Evolutionary conservation across 2,113 vertebrate species (phyloP).

Genomic region (Alces alces): DNA sequence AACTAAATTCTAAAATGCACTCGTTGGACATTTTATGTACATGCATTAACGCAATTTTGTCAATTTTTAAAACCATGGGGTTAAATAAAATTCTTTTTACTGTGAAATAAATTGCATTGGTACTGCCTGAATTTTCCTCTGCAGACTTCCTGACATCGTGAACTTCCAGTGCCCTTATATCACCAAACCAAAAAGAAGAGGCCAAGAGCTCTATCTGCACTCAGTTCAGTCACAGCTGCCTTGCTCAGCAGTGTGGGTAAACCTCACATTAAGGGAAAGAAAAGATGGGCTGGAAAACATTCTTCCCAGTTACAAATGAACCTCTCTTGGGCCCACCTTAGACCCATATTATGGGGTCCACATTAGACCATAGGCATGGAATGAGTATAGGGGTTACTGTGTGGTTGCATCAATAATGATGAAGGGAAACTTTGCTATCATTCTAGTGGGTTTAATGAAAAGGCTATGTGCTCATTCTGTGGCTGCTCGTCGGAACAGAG

Average conservation of each 20-base stretch:
- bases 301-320: not conserved
- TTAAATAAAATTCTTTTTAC: not conserved
- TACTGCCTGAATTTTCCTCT: not conserved
- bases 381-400: not conserved
- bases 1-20: not conserved
- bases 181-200: not conserved
- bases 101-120: not conserved
- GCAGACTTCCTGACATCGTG: not conserved
- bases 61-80: not conserved
- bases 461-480: not conserved
- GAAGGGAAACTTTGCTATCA: not conserved
- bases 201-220: not conserved
- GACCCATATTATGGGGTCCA: too few species aligned
- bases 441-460: not conserved
- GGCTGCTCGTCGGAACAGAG: not conserved
- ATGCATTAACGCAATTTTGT: not conserved
- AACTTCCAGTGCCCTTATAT: not conserved
- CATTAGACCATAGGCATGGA: not conserved
- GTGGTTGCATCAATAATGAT: not conserved
- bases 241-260: not conserved
- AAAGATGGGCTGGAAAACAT: not conserved
- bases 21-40: not conserved
- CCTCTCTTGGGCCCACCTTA: not conserved
- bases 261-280: not conserved
- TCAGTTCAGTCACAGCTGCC: not conserved